Evolutionary conservation across 2,797 vertebrate genomes (phyloP), one percentile per base, ranked within the genome.

Genomic region (Anabacerthia variegaticeps): DNA sequence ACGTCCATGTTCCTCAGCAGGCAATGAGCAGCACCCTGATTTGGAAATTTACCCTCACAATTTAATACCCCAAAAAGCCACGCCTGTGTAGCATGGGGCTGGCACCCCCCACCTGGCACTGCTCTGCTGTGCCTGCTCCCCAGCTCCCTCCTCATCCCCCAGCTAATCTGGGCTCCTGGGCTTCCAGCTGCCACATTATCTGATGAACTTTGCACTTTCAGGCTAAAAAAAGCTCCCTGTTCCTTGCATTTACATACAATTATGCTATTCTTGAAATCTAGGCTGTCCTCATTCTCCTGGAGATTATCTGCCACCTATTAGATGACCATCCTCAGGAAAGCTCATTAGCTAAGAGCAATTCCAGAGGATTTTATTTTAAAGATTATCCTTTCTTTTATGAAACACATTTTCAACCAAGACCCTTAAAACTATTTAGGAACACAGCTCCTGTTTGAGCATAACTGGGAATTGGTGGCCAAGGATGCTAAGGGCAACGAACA

Each of bases 11-110:
- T 39, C 32, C 56, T 46, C 43, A 32, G 51, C 46, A 56, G 27
- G 36, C 8, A 96, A 85, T 77, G 84, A 94, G 89, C 84, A 96
- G 88, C 93, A 69, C 67, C 69, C 86, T 84, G 61, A 81, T 88
- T 78, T 95, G 95, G 85, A 76, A 95, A 91, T 62, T 79, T 30
- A 58, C 8, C 5, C 1, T 41, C 59, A 32, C 32, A 9, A 22
- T 51, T 51, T 36, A 68, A 44, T 14, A 14, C 8, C 36, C 78
- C 5, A 9, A 32, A 80, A 81, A 67, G 5, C n/a, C 27, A 19
- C 44, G 23, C 7, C 28, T 2, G 0, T 49, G 37, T 46, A 75
- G 46, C 7, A 1, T 2, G 13, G 30, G 34, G 55, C 51, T 18
- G 5, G 41, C 66, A 43, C 54, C 43, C 69, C 39, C 48, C 23